A percentile compares a stretch with the other conserved stretches of the same genome.
These are phyloP conservation scores for Pangasius krempfi DNA, from an alignment of 2,797 vertebrate species.

Conservation along the genomic window DNA sequence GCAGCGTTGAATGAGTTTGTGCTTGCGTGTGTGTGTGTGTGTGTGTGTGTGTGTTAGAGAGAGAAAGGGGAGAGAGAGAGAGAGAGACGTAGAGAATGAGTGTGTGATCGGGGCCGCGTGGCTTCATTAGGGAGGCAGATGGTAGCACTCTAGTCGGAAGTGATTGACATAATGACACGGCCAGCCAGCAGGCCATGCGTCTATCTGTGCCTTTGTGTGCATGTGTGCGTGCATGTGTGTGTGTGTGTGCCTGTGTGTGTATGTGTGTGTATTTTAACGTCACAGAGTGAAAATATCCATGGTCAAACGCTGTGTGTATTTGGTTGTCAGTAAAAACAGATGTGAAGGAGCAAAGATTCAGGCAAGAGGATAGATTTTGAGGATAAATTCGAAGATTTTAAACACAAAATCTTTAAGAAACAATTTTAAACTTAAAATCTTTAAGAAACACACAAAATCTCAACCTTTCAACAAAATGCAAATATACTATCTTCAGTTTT, in stretches of 20 bases:
- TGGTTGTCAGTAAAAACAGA: neutral
- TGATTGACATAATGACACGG: slow-evolving; percentile 81
- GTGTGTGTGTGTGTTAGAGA: neutral
- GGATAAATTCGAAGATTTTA: neutral
- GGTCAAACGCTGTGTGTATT: neutral
- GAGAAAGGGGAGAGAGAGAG: slow-evolving; percentile 18
- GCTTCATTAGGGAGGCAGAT: slow-evolving; percentile 84
- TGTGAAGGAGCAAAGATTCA: neutral
- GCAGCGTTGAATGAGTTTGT: slow-evolving; percentile 41
- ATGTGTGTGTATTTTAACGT: slow-evolving; percentile 42
- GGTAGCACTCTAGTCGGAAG: slow-evolving; percentile 80
- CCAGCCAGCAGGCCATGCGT: slow-evolving; percentile 61
- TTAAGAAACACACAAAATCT: neutral
- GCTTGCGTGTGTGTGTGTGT: slow-evolving; percentile 20
- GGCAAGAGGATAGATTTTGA: neutral
- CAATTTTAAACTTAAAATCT: neutral
- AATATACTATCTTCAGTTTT: neutral
- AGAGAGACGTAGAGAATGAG: slow-evolving; percentile 18
- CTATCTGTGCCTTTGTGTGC: slow-evolving; percentile 44
- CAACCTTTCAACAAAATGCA: neutral
- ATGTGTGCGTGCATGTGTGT: slow-evolving; percentile 46
- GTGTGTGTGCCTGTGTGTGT: slow-evolving; percentile 43
- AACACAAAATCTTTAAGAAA: neutral
- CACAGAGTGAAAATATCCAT: slow-evolving; percentile 28
- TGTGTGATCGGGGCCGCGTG: slow-evolving; percentile 66